Evolutionary conservation across 2,888 invertebrate species (phyloP).

Genomic region (Deroplatys truncata): DNA sequence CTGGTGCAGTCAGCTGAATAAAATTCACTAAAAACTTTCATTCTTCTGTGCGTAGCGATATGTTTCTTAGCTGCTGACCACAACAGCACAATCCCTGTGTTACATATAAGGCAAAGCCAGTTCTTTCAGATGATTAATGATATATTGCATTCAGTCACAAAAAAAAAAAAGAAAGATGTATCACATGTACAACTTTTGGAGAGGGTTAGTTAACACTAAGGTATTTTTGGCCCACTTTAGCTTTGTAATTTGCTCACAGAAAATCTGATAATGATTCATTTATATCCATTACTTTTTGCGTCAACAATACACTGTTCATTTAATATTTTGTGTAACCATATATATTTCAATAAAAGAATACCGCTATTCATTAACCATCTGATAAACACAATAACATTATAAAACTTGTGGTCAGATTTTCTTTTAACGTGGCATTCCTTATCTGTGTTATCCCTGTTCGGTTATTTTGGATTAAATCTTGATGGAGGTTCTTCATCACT

Average conservation of each 20-base stretch:
- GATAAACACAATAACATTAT: neutral
- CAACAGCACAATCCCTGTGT: neutral
- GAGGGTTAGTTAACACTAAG: neutral
- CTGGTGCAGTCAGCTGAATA: neutral
- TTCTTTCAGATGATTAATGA: neutral
- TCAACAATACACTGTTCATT: neutral
- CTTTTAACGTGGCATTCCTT: neutral
- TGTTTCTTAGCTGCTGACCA: neutral
- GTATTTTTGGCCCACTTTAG: neutral
- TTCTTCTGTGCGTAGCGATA: neutral
- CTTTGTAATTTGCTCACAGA: neutral
- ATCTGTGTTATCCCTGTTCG: neutral
- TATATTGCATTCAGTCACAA: neutral
- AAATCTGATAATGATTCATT: neutral
- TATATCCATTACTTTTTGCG: neutral
- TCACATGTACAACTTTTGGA: neutral
- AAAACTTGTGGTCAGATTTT: neutral
- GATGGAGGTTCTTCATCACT: constrained; percentile 12
- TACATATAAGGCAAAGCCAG: neutral
- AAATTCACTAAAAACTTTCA: neutral
- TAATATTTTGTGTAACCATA: neutral
- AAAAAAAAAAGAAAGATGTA: neutral
- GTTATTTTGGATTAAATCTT: constrained; percentile 18
- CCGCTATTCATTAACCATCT: neutral
- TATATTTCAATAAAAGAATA: neutral